Evolutionary conservation across 2,113 vertebrate genomes (phyloP).

Genomic region (Larimichthys crocea): DNA sequence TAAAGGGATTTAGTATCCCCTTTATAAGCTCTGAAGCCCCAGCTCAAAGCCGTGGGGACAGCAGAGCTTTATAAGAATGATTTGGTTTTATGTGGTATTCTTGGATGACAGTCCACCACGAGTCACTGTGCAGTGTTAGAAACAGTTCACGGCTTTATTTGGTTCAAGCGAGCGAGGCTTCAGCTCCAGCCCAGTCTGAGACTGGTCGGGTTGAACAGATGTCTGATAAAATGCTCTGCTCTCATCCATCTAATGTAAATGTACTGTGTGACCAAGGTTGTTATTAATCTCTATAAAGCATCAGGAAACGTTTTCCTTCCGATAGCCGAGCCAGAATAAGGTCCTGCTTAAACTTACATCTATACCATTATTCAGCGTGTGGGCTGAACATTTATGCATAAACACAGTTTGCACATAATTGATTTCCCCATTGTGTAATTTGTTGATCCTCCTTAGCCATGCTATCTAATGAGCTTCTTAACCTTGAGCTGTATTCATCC

Average conservation of each 20-base stretch:
- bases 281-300: constrained; percentile 67
- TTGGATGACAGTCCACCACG: constrained; percentile 76
- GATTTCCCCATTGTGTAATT: constrained; percentile 43
- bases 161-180: constrained; percentile 45
- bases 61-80: constrained; percentile 75
- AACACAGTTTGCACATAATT: constrained; percentile 39
- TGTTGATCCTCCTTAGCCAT: constrained; percentile 33
- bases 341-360: constrained; percentile 37
- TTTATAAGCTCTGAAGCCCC: constrained; percentile 76
- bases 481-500: constrained; percentile 31
- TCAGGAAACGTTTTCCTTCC: constrained; percentile 53
- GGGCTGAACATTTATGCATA: constrained; percentile 37
- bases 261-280: constrained; percentile 61
- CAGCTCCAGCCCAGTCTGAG: constrained; percentile 56
- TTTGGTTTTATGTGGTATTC: constrained; percentile 83
- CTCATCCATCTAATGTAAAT: constrained; percentile 64
- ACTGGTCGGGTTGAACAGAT: constrained; percentile 68
- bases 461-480: constrained; percentile 47
- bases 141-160: constrained; percentile 78
- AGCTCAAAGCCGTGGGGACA: constrained; percentile 71
- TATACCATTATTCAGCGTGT: constrained; percentile 24
- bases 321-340: constrained; percentile 41
- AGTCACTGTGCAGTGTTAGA: constrained; percentile 76
- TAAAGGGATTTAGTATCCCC: constrained; percentile 77
- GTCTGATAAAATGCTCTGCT: constrained; percentile 71